Base-by-base conservation (phyloP, 2,888 invertebrate species). In the Aplocera efformata region DNA sequence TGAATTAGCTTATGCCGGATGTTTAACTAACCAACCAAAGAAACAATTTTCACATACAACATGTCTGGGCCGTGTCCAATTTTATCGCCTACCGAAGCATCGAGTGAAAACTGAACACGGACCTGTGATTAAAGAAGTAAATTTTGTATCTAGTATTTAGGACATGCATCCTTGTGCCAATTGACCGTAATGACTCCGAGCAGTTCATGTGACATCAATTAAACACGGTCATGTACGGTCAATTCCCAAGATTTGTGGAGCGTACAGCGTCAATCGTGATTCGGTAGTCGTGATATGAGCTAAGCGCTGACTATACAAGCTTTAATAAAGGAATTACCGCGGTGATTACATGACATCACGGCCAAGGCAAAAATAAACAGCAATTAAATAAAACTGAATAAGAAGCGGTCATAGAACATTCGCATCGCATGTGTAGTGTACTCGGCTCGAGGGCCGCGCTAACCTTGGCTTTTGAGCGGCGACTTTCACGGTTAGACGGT, bases 401-500 rank as follows among this genome's bases (percentile, higher is more conserved):
- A 69, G 72, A 72, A 70, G 70, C 68, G 65, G 65, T 70, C 70
- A 67, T 77, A 73, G 77, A 77, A 70, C 74, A 73, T 79, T 82
- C 74, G 83, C 83, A 78, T 82, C 74, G 83, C 83, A 78, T 82
- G 74, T 76, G 77, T 70, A 66, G 71, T 66, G 68, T 69, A 65
- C 71, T 67, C 73, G 79, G 64, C 71, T 67, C 74, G 81, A 81
- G 76, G 82, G 85, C 77, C 82, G 67, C 65, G 74, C 63, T 84
- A 84, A 86, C 88, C 88, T 88, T 88, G 88, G 86, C 84, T 85
- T 85, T 86, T 85, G 84, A 85, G 79, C 79, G 81, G 79, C 73
- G 79, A 86, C 88, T 88, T 88, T 88, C 88, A 88, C 86, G 88
- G 86, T 88, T 86, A 85, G 85, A 80, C 82, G 77, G 81, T 66